Evolutionary conservation across 2,113 vertebrate species (phyloP).

Genomic region (Larimichthys polyactis): DNA sequence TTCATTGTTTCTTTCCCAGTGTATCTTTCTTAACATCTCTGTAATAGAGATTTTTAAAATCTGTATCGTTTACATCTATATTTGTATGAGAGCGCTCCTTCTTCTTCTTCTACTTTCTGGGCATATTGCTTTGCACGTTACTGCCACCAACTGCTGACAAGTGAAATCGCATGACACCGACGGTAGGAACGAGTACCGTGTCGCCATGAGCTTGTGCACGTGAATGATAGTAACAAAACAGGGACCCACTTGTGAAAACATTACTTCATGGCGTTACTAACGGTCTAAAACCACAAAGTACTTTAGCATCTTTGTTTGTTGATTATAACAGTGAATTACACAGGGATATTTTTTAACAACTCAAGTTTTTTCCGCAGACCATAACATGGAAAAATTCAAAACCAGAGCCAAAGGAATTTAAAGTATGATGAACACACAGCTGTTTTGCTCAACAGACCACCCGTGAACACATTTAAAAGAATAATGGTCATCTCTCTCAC

Average conservation of each 20-base stretch:
- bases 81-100: neutral
- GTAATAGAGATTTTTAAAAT: neutral
- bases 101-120: neutral
- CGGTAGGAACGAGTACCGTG: neutral
- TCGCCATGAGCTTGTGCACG: neutral
- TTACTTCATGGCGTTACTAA: neutral
- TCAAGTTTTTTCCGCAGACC: constrained; percentile 16
- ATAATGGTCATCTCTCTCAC: neutral
- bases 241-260: neutral
- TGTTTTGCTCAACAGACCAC: constrained; percentile 40
- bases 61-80: neutral
- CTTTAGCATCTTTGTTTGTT: neutral
- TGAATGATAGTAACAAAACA: neutral
- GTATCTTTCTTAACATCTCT: neutral
- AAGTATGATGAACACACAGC: constrained; percentile 42
- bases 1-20: neutral
- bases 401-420: constrained; percentile 41
- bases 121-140: neutral
- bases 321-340: constrained; percentile 10
- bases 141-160: neutral
- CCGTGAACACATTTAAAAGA: constrained; percentile 22
- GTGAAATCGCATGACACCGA: neutral
- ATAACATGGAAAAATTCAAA: constrained; percentile 9
- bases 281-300: neutral
- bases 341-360: constrained; percentile 16